Percentiles rank a stretch among this genome's conserved stretches.
Evolutionary conservation across 2,113 vertebrate species (phyloP).

Genomic region (Aptenodytes forsteri): DNA sequence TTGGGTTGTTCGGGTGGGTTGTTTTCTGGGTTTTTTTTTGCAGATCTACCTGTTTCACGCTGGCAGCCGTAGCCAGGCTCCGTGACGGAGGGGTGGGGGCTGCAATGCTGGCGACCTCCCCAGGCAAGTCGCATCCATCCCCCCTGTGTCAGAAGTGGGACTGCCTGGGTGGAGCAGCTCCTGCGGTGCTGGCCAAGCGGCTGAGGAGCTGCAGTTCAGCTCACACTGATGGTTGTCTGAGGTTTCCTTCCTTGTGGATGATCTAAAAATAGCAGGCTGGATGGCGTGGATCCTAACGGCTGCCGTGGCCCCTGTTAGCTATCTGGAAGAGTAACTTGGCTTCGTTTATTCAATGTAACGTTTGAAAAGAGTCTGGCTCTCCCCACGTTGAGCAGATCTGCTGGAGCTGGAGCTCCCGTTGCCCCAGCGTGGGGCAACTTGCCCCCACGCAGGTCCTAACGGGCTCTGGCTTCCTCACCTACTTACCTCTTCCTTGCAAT

Average conservation of each 20-base stretch:
- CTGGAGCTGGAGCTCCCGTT: neutral
- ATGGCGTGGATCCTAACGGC: slow-evolving; percentile 38
- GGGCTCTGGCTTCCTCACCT: neutral
- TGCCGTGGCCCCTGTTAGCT: neutral
- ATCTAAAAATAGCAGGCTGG: slow-evolving; percentile 67
- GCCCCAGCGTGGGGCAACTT: neutral
- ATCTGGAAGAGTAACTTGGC: slow-evolving; percentile 26
- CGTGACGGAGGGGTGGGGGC: neutral
- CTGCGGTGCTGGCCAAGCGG: neutral
- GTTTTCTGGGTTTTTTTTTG: neutral
- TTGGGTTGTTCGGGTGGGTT: neutral
- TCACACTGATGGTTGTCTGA: slow-evolving; percentile 39
- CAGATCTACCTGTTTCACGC: neutral
- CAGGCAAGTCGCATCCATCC: neutral
- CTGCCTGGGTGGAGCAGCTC: neutral
- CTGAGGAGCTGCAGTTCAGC: slow-evolving; percentile 17
- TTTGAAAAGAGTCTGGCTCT: neutral
- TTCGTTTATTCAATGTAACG: neutral
- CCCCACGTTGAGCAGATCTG: neutral
- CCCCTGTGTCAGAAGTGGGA: neutral
- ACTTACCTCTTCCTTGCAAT: neutral
- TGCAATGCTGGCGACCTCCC: neutral
- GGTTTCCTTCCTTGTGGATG: slow-evolving; percentile 60
- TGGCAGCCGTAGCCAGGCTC: neutral
- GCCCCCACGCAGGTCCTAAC: neutral